These are phyloP conservation scores for Ecliptopera silaceata DNA, from an alignment of 2,888 invertebrate genomes.

Conservation along the genomic window DNA sequence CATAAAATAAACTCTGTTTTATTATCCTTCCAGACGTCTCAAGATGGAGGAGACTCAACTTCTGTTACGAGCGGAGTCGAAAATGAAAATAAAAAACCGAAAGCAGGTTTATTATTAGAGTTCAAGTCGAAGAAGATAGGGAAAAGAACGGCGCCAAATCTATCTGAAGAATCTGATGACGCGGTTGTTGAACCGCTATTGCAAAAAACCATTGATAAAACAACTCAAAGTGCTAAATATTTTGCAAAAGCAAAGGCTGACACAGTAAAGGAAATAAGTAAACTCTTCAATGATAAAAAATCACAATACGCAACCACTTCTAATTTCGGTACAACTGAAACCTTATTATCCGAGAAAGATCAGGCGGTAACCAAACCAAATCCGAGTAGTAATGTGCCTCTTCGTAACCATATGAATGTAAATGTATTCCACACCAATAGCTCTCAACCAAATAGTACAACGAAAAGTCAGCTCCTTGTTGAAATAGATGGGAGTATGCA, in stretches of 20 bases:
- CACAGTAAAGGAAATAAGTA: constrained; percentile 50
- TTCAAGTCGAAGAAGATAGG: constrained; percentile 75
- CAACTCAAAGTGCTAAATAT: constrained; percentile 70
- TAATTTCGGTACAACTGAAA: constrained; percentile 46
- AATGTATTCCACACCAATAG: constrained; percentile 56
- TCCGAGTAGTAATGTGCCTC: constrained; percentile 30
- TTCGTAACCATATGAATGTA: constrained; percentile 68
- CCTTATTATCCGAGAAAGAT: constrained; percentile 39
- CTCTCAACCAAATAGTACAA: constrained; percentile 40
- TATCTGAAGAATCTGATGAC: constrained; percentile 69
- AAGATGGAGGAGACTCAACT: constrained; percentile 68
- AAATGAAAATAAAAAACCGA: constrained; percentile 67
- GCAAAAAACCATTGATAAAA: constrained; percentile 62
- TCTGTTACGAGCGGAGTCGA: constrained; percentile 73
- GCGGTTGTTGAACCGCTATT: constrained; percentile 72
- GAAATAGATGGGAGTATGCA: constrained; percentile 62
- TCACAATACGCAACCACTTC: constrained; percentile 37
- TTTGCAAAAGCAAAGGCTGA: constrained; percentile 71
- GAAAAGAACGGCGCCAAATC: constrained; percentile 67
- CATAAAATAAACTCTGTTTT: too few species aligned
- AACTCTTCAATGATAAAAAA: constrained; percentile 47
- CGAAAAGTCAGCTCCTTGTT: constrained; percentile 63
- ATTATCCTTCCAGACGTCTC: constrained; percentile 64
- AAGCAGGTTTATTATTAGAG: constrained; percentile 51
- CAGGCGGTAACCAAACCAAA: constrained; percentile 33